These are phyloP conservation scores for Zygaena filipendulae DNA, from an alignment of 2,888 invertebrate genomes.

Conservation along the genomic window DNA sequence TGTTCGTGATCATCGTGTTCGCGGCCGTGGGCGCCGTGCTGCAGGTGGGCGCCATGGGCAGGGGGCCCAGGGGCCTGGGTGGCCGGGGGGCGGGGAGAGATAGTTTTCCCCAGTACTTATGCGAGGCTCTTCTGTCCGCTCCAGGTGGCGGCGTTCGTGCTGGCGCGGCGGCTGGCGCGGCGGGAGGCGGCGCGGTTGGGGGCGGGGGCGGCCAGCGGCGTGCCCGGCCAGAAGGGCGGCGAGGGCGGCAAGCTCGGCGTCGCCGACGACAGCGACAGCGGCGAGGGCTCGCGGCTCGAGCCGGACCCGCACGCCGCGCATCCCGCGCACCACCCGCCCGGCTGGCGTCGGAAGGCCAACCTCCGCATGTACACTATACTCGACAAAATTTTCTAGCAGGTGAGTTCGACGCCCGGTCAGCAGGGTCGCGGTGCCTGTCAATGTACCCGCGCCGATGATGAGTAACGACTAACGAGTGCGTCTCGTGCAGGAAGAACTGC, in stretches of 20 bases:
- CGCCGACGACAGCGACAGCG: constrained; percentile 18
- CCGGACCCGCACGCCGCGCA: constrained; percentile 18
- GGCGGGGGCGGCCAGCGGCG: constrained; percentile 14
- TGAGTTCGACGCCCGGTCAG: too few species aligned
- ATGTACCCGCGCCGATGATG: too few species aligned
- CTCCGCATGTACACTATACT: constrained; percentile 61
- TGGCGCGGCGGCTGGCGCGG: constrained; percentile 38
- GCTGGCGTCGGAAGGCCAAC: constrained; percentile 56
- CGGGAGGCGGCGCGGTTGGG: constrained; percentile 11
- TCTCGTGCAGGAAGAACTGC: constrained; percentile 16
- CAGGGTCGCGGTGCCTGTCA: neutral
- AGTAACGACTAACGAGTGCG: neutral
- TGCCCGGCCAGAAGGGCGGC: constrained; percentile 17
- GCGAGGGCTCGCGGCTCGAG: constrained; percentile 28
- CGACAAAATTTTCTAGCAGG: constrained; percentile 66
- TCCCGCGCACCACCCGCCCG: constrained; percentile 31
- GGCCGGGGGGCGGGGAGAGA: too few species aligned
- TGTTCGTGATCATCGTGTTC: constrained; percentile 44
- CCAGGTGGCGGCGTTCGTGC: constrained; percentile 45
- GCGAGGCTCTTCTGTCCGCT: too few species aligned
- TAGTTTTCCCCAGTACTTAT: too few species aligned
- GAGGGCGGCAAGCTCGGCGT: constrained; percentile 15
- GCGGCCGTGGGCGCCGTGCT: constrained; percentile 37
- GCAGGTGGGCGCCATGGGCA: constrained; percentile 33
- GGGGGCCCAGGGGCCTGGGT: neutral